A percentile compares a stretch with the other conserved stretches of the same genome.
These are phyloP conservation scores for Lasius platythorax DNA, from an alignment of 2,888 invertebrate genomes.

Conservation along the genomic window DNA sequence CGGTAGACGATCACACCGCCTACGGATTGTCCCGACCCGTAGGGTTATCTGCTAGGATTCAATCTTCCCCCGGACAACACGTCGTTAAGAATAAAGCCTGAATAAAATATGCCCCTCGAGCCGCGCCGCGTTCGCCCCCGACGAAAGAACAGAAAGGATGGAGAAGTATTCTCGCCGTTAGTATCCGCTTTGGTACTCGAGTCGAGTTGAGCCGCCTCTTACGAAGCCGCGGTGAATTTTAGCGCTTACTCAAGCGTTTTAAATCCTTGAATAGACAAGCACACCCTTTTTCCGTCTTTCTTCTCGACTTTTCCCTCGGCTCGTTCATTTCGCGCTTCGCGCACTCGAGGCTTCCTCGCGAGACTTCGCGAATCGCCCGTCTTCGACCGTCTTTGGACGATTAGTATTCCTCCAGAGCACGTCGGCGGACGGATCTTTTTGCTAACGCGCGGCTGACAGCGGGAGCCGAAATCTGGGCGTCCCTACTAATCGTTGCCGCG, in stretches of 20 bases:
- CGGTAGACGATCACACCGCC: not conserved
- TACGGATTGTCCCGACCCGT: conserved; percentile 34
- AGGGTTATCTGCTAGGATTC: conserved; percentile 56
- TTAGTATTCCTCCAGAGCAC: conserved; percentile 76
- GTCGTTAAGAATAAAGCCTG: conserved; percentile 61
- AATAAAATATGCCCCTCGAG: conserved; percentile 71
- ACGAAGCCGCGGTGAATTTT: conserved; percentile 74
- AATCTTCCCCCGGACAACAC: conserved; percentile 56
- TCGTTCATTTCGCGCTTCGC: conserved; percentile 23
- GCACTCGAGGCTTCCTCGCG: conserved; percentile 8
- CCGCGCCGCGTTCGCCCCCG: conserved; percentile 22
- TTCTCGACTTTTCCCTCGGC: conserved; percentile 9
- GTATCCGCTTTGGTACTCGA: conserved; percentile 69
- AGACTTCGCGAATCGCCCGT: not conserved
- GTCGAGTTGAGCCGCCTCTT: conserved; percentile 51
- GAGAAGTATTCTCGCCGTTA: conserved; percentile 29
- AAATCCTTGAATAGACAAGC: conserved; percentile 76
- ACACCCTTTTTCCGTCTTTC: conserved; percentile 56
- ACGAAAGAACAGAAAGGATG: conserved; percentile 20
- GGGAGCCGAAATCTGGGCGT: conserved; percentile 63
- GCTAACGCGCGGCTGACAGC: conserved; percentile 22
- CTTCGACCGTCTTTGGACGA: conserved; percentile 58
- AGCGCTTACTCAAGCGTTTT: conserved; percentile 79
- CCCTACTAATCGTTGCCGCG: conserved; percentile 70
- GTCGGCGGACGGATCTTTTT: conserved; percentile 64